Base-by-base conservation (phyloP, 1,140 invertebrate species). In the Nebria ingens region DNA sequence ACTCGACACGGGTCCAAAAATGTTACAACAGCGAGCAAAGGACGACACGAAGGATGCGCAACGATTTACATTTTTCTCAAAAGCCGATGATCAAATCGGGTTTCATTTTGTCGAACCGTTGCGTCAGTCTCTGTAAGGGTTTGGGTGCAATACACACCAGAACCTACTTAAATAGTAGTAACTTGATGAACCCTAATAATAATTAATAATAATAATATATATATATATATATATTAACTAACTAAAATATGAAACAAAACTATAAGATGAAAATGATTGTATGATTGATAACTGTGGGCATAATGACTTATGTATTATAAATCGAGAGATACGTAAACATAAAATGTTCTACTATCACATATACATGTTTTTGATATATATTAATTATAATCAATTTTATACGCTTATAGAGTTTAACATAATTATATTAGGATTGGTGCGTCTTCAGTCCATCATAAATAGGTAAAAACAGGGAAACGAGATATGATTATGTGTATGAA, bases 331-430 rank as follows among this genome's bases (percentile, higher is more conserved):
- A 65, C 63, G 63, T 54, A 58, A n/a, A 68, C 63, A 67, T 62
- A 66, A 65, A 65, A 62, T 64, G 61, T 64, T 62, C 64, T 69
- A 65, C 62, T 70, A 67, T 71, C 69, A 70, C 70, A 70, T 71
- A 72, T 67, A 68, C 61, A 45, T 45, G 40, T 45, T 45, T 45
- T 62, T 65, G 64, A 11, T 45, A 64, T 62, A 64, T 64, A 61
- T 62, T 64, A 63, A 45, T 45, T 45, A 45, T n/a, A 6, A 12
- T 45, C 15, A 45, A 11, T 45, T 45, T 12, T n/a, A 34, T 45
- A 45, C 17, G 40, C 40, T 45, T 45, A 45, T 45, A 45, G 9
- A 45, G 40, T 45, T 4, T 12, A 54, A 59, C 56, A 55, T 56
- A 58, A 61, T 49, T 59, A 56, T 62, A 57, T 56, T 64, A 66